These are phyloP conservation scores for Nezara viridula DNA, from an alignment of 2,888 invertebrate genomes.

Conservation along the genomic window DNA sequence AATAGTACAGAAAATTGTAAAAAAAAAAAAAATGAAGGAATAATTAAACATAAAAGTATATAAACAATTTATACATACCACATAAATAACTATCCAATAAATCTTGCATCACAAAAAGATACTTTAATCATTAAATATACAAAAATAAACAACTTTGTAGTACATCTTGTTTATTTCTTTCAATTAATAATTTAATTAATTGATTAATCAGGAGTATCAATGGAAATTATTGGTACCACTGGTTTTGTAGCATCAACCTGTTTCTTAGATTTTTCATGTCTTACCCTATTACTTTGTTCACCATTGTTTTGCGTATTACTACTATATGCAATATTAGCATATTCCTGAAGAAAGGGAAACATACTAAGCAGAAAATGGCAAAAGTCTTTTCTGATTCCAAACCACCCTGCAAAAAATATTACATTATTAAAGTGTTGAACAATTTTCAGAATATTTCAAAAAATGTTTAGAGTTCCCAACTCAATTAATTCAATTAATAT, in stretches of 20 bases:
- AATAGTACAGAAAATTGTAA: background rate
- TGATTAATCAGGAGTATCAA: conserved; percentile 89
- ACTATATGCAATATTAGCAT: conserved; percentile 97
- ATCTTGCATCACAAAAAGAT: background rate
- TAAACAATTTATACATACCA: background rate
- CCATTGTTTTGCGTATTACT: conserved; percentile 69
- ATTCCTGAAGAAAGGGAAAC: conserved; percentile 96
- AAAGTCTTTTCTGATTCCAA: conserved; percentile 97
- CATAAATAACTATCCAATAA: background rate
- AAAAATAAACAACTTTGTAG: conserved; percentile 7
- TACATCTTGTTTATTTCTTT: background rate
- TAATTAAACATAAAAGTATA: background rate
- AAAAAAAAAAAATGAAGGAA: background rate
- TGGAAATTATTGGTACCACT: conserved; percentile 89
- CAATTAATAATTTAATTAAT: conserved; percentile 57
- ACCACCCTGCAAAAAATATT: conserved; percentile 87
- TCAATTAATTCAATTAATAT: no score
- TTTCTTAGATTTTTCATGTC: conserved; percentile 73
- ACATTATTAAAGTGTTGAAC: background rate
- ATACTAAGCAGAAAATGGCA: conserved; percentile 95
- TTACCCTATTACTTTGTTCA: conserved; percentile 68
- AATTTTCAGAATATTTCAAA: no score
- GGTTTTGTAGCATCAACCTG: conserved; percentile 86
- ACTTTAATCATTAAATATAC: background rate
- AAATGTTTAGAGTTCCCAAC: no score